A percentile compares a stretch with the other conserved stretches of the same genome.
phyloP scores from a whole-genome alignment of 23 tunicate species.

The Corella eumyota region DNA sequence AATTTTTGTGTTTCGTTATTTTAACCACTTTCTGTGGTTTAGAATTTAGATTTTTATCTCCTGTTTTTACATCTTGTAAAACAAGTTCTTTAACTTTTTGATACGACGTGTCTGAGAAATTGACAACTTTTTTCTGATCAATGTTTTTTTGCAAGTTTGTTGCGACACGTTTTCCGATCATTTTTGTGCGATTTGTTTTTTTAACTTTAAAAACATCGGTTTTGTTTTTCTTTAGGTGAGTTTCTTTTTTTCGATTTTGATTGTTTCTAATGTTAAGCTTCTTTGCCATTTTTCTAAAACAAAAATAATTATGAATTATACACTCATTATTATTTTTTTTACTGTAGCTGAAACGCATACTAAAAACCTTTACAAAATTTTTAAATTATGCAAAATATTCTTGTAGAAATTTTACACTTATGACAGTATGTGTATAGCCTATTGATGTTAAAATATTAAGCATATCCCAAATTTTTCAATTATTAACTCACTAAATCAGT shows the following conservation, averaged over 20 bases:
- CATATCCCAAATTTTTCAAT: no score
- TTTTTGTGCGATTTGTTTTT: slow-evolving; percentile 22
- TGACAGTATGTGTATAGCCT: no score
- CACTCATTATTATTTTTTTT: neutral
- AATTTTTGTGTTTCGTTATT: neutral
- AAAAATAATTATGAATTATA: neutral
- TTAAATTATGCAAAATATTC: no score
- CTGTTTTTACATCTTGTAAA: neutral
- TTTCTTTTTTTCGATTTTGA: neutral
- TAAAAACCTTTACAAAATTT: no score
- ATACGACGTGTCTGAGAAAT: neutral
- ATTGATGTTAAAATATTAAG: no score
- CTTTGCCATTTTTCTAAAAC: slow-evolving; percentile 1
- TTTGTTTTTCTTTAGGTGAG: neutral
- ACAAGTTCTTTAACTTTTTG: neutral
- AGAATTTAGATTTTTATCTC: neutral
- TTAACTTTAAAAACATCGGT: slow-evolving; percentile 27
- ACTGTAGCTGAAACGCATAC: neutral
- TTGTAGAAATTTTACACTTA: no score
- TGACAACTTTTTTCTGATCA: neutral
- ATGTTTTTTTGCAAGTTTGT: slow-evolving; percentile 33
- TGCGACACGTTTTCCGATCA: slow-evolving; percentile 26
- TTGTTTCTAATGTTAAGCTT: neutral
- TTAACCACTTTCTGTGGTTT: slow-evolving; percentile 1
- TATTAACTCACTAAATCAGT: no score